These are phyloP conservation scores for Scaptomyza caliginosa DNA, from an alignment of 2,888 invertebrate genomes.

Conservation along the genomic window DNA sequence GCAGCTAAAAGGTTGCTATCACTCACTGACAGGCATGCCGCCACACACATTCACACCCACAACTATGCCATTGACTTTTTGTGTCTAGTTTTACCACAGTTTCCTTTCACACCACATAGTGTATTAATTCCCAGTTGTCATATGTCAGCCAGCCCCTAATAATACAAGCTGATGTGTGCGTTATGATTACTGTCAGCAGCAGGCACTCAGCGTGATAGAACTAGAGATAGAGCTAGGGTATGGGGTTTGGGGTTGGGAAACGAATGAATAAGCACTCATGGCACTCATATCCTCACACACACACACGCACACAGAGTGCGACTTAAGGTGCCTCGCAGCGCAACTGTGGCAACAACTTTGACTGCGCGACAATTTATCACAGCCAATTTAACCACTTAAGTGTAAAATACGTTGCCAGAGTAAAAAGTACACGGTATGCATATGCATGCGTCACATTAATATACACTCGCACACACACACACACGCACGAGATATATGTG, in stretches of 20 bases:
- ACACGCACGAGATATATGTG: background rate
- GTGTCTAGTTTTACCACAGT: slow-evolving; percentile 26
- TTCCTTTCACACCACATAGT: slow-evolving; percentile 8
- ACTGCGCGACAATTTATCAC: slow-evolving; percentile 78
- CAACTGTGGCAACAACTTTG: slow-evolving; percentile 62
- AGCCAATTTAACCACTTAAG: slow-evolving; percentile 80
- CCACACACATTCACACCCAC: slow-evolving; percentile 21
- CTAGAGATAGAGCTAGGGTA: background rate
- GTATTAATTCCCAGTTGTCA: slow-evolving; percentile 75
- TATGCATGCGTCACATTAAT: slow-evolving; percentile 31
- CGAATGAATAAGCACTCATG: slow-evolving; percentile 63
- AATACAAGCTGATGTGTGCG: slow-evolving; percentile 69
- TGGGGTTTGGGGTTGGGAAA: no score
- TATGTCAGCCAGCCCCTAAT: slow-evolving; percentile 72
- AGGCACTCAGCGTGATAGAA: slow-evolving; percentile 40
- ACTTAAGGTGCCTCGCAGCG: slow-evolving; percentile 70
- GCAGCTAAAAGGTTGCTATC: slow-evolving; percentile 74
- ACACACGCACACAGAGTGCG: slow-evolving; percentile 7
- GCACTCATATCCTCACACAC: slow-evolving; percentile 37
- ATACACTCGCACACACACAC: background rate
- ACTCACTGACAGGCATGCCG: slow-evolving; percentile 49
- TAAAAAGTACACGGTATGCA: slow-evolving; percentile 36
- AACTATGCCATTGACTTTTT: slow-evolving; percentile 62
- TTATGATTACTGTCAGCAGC: slow-evolving; percentile 77
- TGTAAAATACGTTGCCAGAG: slow-evolving; percentile 69